Evolutionary conservation across 1,140 invertebrate genomes (phyloP).

Genomic region (Lineus longissimus): DNA sequence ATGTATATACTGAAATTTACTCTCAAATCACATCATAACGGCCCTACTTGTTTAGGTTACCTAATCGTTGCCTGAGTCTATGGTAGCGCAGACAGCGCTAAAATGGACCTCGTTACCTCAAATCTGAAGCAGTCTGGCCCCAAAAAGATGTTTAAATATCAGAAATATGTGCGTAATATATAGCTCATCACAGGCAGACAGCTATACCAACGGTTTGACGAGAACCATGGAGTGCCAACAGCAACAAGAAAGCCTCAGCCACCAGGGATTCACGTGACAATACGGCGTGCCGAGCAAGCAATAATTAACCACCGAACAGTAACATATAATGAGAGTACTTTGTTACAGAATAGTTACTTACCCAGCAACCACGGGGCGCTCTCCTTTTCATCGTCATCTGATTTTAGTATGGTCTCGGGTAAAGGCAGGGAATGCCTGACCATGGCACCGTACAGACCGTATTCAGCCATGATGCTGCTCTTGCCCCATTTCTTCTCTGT

Average conservation of each 20-base stretch:
- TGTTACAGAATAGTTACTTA: conserved; percentile 55
- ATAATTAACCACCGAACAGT: no score
- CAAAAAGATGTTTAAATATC: not conserved
- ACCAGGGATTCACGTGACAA: no score
- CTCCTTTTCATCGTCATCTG: conserved; percentile 72
- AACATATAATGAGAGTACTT: not conserved
- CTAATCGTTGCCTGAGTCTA: not conserved
- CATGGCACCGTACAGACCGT: conserved; percentile 98
- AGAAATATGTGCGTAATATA: not conserved
- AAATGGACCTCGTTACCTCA: not conserved
- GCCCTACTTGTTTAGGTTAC: not conserved
- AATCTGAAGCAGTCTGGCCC: not conserved
- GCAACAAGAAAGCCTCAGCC: no score
- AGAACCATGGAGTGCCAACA: no score
- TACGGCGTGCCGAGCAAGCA: no score
- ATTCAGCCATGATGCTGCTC: conserved; percentile 99
- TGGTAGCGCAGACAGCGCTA: not conserved
- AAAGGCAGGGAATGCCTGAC: conserved; percentile 94
- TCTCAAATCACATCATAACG: not conserved
- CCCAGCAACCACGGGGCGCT: conserved; percentile 97
- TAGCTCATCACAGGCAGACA: no score
- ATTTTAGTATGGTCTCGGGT: conserved; percentile 95
- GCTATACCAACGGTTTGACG: no score
- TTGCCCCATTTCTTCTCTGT: conserved; percentile 99
- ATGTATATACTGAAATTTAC: not conserved